Percentiles rank a stretch among this genome's conserved stretches.
phyloP scores from a whole-genome alignment of 2,113 vertebrate species.

The Poeciliopsis occidentalis region DNA sequence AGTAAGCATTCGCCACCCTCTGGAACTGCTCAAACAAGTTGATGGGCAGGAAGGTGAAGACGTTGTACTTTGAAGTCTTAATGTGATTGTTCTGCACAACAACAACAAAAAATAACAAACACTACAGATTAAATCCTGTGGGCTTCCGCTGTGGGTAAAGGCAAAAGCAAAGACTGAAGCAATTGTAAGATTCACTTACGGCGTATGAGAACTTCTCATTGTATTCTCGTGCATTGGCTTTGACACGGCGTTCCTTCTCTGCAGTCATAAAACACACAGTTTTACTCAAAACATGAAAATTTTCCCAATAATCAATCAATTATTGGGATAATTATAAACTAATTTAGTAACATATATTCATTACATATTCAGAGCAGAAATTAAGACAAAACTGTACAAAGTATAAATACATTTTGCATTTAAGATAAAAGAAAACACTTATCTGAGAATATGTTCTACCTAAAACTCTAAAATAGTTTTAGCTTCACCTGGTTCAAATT shows the following conservation, averaged over 20 bases:
- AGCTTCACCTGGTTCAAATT: no score
- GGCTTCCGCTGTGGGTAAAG: neutral
- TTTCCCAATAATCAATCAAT: neutral
- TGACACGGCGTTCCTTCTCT: slow-evolving; percentile 87
- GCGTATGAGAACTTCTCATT: slow-evolving; percentile 87
- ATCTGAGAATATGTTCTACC: no score
- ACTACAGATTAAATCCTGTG: neutral
- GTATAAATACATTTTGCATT: no score
- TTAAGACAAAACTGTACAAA: no score
- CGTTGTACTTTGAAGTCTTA: slow-evolving; percentile 94
- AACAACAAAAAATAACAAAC: neutral
- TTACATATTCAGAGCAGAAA: no score
- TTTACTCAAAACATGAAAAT: neutral
- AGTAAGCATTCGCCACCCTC: slow-evolving; percentile 94
- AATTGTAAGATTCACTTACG: slow-evolving; percentile 75
- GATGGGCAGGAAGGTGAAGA: slow-evolving; percentile 93
- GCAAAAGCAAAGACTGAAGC: no score
- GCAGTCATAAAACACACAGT: neutral
- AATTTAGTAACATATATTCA: no score
- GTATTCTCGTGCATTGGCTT: slow-evolving; percentile 85
- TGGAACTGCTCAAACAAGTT: slow-evolving; percentile 97
- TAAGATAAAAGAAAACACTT: no score
- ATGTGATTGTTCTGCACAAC: slow-evolving; percentile 75
- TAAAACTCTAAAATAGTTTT: no score
- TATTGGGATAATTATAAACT: no score